Base-by-base conservation (phyloP, 2,888 invertebrate genomes). In the Stenodema calcarata region DNA sequence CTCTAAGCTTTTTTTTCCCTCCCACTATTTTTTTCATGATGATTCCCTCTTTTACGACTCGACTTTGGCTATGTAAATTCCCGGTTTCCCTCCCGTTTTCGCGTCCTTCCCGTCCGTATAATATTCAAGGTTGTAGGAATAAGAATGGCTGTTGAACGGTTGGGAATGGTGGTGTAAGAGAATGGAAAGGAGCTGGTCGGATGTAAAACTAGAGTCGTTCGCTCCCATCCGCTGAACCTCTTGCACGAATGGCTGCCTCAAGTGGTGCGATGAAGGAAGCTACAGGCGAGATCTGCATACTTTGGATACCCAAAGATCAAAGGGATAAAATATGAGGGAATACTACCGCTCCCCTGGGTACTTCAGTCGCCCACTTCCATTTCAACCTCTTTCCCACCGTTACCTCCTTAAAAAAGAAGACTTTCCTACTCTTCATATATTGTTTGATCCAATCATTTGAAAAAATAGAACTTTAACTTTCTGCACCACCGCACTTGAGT, bases 241-340 rank as follows among this genome's bases (percentile, higher is more conserved):
- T 44, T 3, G 42, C 12, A 30, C 47, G 30, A 80, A 80, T 54
- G 80, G 50, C 80, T 27, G 54, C 18, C n/a, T 44, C 27, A 23
- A 47, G 42, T 44, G 78, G 47, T 27, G 78, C 78, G 80, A 80
- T 73, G 80, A 28, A 28, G 44, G 54, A 30, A 80, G 50, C 50
- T 80, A 83, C 83, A 44, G 83, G 27, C 47, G 28, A 18, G 83
- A 83, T 83, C 83, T 83, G 83, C 83, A 83, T 83, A 83, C 83
- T 73, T 83, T 83, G 83, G 83, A 70, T 83, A 83, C 62, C 44
- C 83, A 27, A 73, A 83, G 83, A 83, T 83, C 83, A 83, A 83
- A 83, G 83, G 83, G 73, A 83, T 80, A 50, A 80, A 80, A 80
- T 80, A 80, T 80, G 50, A 80, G 80, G 54, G 80, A 30, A 50